Evolutionary conservation across 92 coral and sea anemone genomes (phyloP).

Genomic region (Muricea muricata): DNA sequence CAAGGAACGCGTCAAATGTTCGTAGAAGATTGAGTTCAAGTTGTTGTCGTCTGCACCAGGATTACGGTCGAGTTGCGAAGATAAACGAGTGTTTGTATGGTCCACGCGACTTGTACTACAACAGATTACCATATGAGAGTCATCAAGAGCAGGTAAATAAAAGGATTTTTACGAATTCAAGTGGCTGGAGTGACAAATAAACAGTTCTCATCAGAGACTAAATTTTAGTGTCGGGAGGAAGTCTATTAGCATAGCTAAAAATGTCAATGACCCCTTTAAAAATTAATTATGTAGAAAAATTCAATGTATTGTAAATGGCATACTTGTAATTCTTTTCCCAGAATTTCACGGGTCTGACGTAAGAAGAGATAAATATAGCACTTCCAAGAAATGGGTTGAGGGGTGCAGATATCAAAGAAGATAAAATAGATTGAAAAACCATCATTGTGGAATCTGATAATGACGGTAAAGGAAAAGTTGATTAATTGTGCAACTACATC

Average conservation of each 20-base stretch:
- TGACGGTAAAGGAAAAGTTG: constrained; percentile 62
- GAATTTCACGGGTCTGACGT: constrained; percentile 97
- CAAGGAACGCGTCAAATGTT: constrained; percentile 91
- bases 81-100: constrained; percentile 94
- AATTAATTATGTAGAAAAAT: no score
- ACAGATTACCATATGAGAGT: neutral
- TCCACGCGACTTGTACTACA: constrained; percentile 95
- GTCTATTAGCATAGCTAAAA: no score
- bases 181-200: neutral
- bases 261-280: no score
- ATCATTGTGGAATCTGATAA: constrained; percentile 91
- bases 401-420: constrained; percentile 92
- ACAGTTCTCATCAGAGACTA: no score
- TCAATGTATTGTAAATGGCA: no score
- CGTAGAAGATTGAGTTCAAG: constrained; percentile 95
- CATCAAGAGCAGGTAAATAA: no score
- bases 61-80: constrained; percentile 93
- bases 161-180: neutral
- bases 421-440: constrained; percentile 92
- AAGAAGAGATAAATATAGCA: constrained; percentile 93
- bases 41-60: constrained; percentile 99
- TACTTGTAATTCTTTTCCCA: constrained; percentile 99
- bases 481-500: no score
- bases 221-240: no score
- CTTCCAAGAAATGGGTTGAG: constrained; percentile 95